Percentiles rank a stretch among this genome's conserved stretches.
These are phyloP conservation scores for Eulemur rubriventer DNA, from an alignment of 2,797 vertebrate species.

Conservation along the genomic window DNA sequence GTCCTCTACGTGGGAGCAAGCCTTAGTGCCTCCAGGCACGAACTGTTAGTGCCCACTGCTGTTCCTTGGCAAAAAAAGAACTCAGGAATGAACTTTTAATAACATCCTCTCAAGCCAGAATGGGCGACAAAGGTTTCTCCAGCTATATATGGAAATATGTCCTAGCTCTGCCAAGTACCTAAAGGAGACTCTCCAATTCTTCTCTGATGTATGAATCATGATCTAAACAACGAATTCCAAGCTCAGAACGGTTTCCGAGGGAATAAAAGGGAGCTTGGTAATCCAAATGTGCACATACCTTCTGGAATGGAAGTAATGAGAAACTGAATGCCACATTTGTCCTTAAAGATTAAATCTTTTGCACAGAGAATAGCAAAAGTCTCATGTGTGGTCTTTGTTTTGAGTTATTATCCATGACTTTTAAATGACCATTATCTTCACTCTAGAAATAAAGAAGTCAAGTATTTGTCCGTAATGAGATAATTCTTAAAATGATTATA, in stretches of 20 bases:
- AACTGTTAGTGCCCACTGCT: neutral
- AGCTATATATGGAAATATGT: constrained; percentile 60
- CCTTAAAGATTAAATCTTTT: constrained; percentile 30
- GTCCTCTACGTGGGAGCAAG: neutral
- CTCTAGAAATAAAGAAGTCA: constrained; percentile 30
- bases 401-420: neutral
- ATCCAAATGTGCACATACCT: constrained; percentile 60
- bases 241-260: constrained; percentile 62
- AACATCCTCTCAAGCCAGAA: constrained; percentile 63
- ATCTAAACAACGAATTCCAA: constrained; percentile 65
- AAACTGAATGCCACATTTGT: constrained; percentile 56
- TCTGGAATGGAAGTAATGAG: constrained; percentile 45
- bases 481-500: constrained; percentile 25
- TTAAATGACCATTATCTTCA: constrained; percentile 3
- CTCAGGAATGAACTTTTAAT: constrained; percentile 55
- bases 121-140: constrained; percentile 65
- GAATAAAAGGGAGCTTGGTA: constrained; percentile 40
- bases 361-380: neutral
- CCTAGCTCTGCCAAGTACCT: constrained; percentile 62
- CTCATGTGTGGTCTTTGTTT: neutral
- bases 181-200: constrained; percentile 60
- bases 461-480: neutral
- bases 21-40: neutral
- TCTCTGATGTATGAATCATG: constrained; percentile 67
- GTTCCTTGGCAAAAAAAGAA: constrained; percentile 35